These are phyloP conservation scores for Eupithecia exiguata DNA, from an alignment of 2,888 invertebrate species.

Conservation along the genomic window DNA sequence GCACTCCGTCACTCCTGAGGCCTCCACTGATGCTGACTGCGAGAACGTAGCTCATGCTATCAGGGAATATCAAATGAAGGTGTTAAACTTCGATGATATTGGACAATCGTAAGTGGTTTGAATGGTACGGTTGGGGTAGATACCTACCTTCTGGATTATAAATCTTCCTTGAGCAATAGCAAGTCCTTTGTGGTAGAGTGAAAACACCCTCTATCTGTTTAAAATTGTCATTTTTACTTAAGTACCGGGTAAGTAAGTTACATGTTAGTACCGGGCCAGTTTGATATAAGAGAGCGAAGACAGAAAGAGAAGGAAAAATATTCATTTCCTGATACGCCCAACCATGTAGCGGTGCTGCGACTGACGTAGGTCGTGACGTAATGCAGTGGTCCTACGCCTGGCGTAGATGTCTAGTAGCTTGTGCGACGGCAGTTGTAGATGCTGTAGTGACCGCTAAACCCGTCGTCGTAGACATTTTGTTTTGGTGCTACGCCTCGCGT, in stretches of 20 bases:
- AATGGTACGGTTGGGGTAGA: neutral
- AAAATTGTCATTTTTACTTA: too few relatives aligned
- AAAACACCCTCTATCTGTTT: neutral
- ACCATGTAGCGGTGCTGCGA: too few relatives aligned
- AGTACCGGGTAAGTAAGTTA: too few relatives aligned
- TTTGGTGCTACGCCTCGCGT: neutral
- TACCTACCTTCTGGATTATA: neutral
- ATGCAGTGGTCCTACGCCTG: neutral
- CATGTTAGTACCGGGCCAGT: neutral
- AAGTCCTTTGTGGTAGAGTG: neutral
- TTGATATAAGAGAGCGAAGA: neutral
- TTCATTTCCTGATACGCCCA: neutral
- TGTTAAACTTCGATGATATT: constrained; percentile 80
- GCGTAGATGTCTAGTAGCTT: neutral
- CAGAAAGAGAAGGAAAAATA: neutral
- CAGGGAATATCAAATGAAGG: constrained; percentile 80
- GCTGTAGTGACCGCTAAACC: neutral
- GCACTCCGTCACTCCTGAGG: constrained; percentile 82
- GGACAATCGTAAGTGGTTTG: constrained; percentile 79
- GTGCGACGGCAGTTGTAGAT: neutral
- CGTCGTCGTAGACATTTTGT: neutral
- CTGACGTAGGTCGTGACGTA: too few relatives aligned
- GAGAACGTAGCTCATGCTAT: constrained; percentile 66
- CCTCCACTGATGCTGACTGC: constrained; percentile 71
- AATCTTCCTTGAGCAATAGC: too few relatives aligned